phyloP scores from a whole-genome alignment of 1,140 invertebrate genomes.

The Macrotrachela quadricornifera region DNA sequence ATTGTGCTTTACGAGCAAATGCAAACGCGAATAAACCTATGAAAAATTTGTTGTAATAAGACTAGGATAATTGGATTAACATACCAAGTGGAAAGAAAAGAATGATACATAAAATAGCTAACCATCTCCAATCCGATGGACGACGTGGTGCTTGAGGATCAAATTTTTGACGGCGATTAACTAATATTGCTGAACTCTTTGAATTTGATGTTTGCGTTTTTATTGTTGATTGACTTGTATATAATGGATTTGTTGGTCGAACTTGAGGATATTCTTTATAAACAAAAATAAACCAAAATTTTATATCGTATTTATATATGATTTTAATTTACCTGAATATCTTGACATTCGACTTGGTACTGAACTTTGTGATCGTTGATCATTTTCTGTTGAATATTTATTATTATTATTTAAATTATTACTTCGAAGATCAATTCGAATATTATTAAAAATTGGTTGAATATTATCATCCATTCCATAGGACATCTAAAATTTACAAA shows the following conservation, averaged over 20 bases:
- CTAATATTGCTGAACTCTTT: not conserved
- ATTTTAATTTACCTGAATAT: too few species aligned
- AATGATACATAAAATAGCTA: not conserved
- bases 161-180: constrained; percentile 1
- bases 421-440: too few species aligned
- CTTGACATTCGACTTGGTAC: too few species aligned
- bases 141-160: constrained; percentile 4
- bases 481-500: too few species aligned
- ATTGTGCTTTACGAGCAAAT: constrained; percentile 5
- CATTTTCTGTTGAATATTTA: too few species aligned
- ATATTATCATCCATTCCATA: too few species aligned
- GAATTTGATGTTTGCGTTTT: not conserved
- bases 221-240: constrained; percentile 5
- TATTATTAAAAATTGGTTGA: too few species aligned
- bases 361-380: too few species aligned
- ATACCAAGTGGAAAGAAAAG: constrained; percentile 6
- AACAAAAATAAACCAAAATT: not conserved
- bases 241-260: constrained; percentile 9
- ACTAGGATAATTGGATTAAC: too few species aligned
- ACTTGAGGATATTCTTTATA: constrained; percentile 7
- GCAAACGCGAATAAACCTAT: constrained; percentile 1
- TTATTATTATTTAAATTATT: too few species aligned
- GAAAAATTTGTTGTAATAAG: too few species aligned
- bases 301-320: too few species aligned
- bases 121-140: constrained; percentile 6